These are phyloP conservation scores for Eilema depressum DNA, from an alignment of 2,888 invertebrate genomes.

Conservation along the genomic window DNA sequence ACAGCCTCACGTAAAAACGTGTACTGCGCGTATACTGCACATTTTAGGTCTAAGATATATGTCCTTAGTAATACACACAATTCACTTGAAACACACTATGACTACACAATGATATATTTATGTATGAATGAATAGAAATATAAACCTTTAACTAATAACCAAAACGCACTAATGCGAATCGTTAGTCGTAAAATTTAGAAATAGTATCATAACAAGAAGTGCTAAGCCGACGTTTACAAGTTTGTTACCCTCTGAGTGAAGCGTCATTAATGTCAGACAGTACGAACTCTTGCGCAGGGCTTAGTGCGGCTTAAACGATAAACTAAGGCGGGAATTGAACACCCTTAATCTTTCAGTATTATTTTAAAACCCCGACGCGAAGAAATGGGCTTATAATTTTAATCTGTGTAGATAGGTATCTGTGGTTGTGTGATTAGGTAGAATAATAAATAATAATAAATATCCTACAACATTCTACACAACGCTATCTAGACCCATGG, in stretches of 20 bases:
- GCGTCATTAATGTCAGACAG: constrained; percentile 41
- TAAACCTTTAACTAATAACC: constrained; percentile 3
- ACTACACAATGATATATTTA: not conserved
- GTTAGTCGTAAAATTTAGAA: constrained; percentile 30
- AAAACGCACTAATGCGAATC: constrained; percentile 5
- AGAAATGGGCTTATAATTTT: too few species aligned
- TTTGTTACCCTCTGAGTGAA: constrained; percentile 45
- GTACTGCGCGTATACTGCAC: too few species aligned
- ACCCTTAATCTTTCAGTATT: not conserved
- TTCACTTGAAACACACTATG: too few species aligned
- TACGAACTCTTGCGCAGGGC: constrained; percentile 35
- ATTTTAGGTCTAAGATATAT: too few species aligned
- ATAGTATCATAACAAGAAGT: constrained; percentile 37
- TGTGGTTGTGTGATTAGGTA: too few species aligned
- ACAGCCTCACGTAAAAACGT: too few species aligned
- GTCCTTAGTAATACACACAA: too few species aligned
- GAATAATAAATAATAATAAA: too few species aligned
- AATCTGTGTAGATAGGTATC: too few species aligned
- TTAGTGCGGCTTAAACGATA: constrained; percentile 4
- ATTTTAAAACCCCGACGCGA: not conserved
- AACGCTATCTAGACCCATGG: too few species aligned
- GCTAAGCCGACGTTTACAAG: constrained; percentile 42
- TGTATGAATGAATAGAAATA: not conserved
- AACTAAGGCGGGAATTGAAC: not conserved
- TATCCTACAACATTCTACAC: too few species aligned